Evolutionary conservation across 1,140 invertebrate genomes (phyloP).

Genomic region (Phymastichus coffea): DNA sequence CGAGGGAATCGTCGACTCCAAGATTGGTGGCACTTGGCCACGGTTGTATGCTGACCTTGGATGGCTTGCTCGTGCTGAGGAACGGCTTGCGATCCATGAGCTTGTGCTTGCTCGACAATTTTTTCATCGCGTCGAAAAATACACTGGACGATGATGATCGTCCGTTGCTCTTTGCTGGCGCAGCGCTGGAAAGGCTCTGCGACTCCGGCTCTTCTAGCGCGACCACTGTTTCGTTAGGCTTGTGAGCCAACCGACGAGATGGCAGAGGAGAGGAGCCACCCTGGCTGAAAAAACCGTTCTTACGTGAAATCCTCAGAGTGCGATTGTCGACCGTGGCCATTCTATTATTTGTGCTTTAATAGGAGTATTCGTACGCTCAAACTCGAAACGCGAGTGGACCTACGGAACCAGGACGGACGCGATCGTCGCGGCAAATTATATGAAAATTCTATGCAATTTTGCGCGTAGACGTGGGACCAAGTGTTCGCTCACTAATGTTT

Average conservation of each 20-base stretch:
- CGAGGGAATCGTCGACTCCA: neutral
- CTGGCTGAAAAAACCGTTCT: no score
- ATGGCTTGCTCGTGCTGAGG: constrained; percentile 33
- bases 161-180: constrained; percentile 30
- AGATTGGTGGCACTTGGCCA: constrained; percentile 50
- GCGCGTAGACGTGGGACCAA: no score
- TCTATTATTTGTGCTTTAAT: no score
- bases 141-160: constrained; percentile 31
- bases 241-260: constrained; percentile 41
- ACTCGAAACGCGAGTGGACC: no score
- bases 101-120: constrained; percentile 36
- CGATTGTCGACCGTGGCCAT: no score
- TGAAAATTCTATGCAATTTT: no score
- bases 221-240: constrained; percentile 48
- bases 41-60: constrained; percentile 39
- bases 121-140: constrained; percentile 41
- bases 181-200: neutral
- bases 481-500: no score
- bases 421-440: no score
- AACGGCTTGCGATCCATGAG: constrained; percentile 44
- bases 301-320: no score
- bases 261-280: constrained; percentile 45
- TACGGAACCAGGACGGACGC: no score
- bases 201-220: constrained; percentile 33
- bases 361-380: no score